Evolutionary conservation across 2,113 vertebrate genomes (phyloP).

Genomic region (Pluvianellus socialis): DNA sequence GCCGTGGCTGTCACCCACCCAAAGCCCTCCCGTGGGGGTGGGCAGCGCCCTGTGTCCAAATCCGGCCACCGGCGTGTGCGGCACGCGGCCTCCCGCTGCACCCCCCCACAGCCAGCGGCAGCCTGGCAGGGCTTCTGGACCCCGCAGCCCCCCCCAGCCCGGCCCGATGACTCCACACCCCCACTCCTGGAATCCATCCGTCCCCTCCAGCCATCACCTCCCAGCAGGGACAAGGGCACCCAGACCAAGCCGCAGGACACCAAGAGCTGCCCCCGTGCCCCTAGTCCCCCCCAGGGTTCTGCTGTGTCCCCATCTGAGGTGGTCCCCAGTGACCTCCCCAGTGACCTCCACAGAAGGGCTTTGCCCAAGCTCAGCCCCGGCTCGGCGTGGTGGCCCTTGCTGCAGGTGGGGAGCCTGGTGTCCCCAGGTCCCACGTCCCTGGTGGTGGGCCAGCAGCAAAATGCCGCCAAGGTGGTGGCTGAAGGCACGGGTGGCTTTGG

Average conservation of each 20-base stretch:
- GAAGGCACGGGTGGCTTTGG: not conserved
- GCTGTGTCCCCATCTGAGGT: not conserved
- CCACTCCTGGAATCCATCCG: rapidly evolving
- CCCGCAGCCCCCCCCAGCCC: rapidly evolving
- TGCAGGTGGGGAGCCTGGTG: not conserved
- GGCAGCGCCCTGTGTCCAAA: not conserved
- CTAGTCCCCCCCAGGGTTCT: not conserved
- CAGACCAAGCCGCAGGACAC: not conserved
- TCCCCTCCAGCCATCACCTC: not conserved
- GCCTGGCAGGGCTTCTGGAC: not conserved
- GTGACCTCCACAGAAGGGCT: not conserved
- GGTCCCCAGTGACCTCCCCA: too few relatives aligned
- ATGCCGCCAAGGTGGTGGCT: rapidly evolving
- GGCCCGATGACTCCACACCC: rapidly evolving
- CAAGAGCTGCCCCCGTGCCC: rapidly evolving
- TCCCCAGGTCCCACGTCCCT: rapidly evolving
- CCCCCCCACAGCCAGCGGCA: not conserved
- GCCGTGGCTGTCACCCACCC: not conserved
- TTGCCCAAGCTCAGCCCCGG: not conserved
- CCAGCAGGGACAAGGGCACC: not conserved
- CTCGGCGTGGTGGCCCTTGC: not conserved
- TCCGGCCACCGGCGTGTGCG: not conserved
- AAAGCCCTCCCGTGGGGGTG: rapidly evolving
- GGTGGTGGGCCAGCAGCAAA: rapidly evolving
- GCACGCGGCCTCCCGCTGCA: too few relatives aligned